A percentile compares a stretch with the other conserved stretches of the same genome.
Conservation (phyloP, 1,140 invertebrate genomes). For the Zaprionus davidi region DNA sequence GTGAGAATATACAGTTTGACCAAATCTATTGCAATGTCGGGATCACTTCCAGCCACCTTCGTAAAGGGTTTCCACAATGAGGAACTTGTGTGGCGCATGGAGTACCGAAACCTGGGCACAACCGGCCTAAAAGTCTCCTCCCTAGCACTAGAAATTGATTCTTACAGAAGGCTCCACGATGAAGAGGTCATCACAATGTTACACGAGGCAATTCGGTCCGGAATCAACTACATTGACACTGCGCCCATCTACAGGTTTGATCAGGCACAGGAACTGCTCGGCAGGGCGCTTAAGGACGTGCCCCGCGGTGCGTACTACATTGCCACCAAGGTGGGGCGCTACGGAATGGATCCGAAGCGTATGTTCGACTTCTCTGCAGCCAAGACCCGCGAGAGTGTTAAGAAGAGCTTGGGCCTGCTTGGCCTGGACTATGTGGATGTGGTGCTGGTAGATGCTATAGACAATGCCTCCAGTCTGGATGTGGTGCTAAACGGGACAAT, state of each 20-base stretch:
- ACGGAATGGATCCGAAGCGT: constrained; percentile 88
- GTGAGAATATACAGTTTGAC: not conserved
- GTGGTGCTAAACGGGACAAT: constrained; percentile 93
- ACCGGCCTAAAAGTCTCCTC: constrained; percentile 86
- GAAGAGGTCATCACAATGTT: constrained; percentile 89
- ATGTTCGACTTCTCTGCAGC: constrained; percentile 95
- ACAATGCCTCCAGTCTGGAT: constrained; percentile 86
- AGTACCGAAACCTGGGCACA: constrained; percentile 85
- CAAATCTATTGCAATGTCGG: constrained; percentile 39
- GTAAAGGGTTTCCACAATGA: constrained; percentile 87
- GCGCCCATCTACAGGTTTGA: constrained; percentile 96
- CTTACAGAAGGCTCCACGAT: constrained; percentile 71
- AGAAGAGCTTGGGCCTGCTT: constrained; percentile 90
- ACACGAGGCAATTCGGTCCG: constrained; percentile 89
- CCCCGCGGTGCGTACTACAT: constrained; percentile 94
- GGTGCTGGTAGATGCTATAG: constrained; percentile 88
- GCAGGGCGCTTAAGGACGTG: constrained; percentile 91
- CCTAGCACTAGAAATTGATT: constrained; percentile 84
- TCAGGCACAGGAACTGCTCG: constrained; percentile 91
- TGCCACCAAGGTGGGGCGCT: constrained; percentile 97
- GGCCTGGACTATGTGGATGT: constrained; percentile 94
- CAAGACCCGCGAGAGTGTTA: constrained; percentile 89
- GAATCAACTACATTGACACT: constrained; percentile 96
- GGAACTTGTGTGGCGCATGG: constrained; percentile 85
- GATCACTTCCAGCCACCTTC: constrained; percentile 85